Base-by-base conservation (phyloP, 2,797 vertebrate species). In the Cuculus canorus region DNA sequence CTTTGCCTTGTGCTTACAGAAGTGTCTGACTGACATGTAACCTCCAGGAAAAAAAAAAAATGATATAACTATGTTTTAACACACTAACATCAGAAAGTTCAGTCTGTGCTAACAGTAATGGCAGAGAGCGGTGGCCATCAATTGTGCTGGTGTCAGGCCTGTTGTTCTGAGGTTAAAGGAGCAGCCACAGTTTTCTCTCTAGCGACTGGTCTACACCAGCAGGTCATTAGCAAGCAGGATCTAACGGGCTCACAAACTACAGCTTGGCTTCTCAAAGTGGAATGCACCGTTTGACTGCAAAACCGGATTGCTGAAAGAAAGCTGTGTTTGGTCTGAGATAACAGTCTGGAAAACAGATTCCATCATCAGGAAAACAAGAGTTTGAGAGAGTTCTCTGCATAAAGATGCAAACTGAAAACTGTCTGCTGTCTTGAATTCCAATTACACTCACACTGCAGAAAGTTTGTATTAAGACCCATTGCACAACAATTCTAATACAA, bases 401-500 rank as follows among this genome's bases (percentile, higher is more conserved):
- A 88, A 65, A 72, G 66, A 88, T 24, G 64, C 56, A 71, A 64
- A 47, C 25, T 1, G 2, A 53, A 56, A 86, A 71, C 12, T 7
- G 57, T 5, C 32, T 23, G 66, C 56, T 75, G 85, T 23, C 69
- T 59, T 86, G 72, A 91, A 66, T 61, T 56, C 47, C 70, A 75
- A 52, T 43, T 60, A 33, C 69, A 39, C 17, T 61, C 56, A n/a
- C 59, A 12, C 41, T 52, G 50, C 82, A 77, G 52, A 93, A 93
- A 95, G 88, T 90, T 93, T 86, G 63, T 22, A 35, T 68, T 82
- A 47, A 82, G 88, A 87, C 21, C 64, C 54, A 79, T 52, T 90
- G 65, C 70, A 70, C 88, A 94, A 72, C 37, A n/a, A 91, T 71
- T 77, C 35, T 78, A 47, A 39, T 56, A 70, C 57, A 75, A 92